These are phyloP conservation scores for Oreonectes daqikongensis DNA, from an alignment of 2,797 vertebrate species.

Conservation along the genomic window DNA sequence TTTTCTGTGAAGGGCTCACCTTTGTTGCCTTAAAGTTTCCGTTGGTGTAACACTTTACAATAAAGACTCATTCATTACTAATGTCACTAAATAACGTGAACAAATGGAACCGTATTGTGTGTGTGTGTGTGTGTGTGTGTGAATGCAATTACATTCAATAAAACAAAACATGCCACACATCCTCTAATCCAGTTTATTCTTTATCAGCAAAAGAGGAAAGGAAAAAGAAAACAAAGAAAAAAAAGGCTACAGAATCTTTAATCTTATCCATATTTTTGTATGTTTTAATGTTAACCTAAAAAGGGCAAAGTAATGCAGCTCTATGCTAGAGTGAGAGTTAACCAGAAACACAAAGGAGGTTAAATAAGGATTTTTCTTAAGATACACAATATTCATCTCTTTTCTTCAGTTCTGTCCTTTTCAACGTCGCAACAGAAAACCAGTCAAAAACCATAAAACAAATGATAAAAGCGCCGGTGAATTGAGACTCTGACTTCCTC, in stretches of 20 bases:
- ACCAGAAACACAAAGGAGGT: slow-evolving; percentile 71
- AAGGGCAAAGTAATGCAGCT: slow-evolving; percentile 66
- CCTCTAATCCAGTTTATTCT: slow-evolving; percentile 83
- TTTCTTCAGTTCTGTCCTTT: slow-evolving; percentile 58
- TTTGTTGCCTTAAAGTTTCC: not conserved
- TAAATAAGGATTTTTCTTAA: slow-evolving; percentile 76
- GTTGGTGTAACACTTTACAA: too few species aligned
- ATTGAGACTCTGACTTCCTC: slow-evolving; percentile 58
- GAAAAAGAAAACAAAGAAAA: slow-evolving; percentile 64
- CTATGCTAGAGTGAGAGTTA: slow-evolving; percentile 71
- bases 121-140: too few species aligned
- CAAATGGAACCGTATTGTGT: too few species aligned
- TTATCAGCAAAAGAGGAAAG: slow-evolving; percentile 73
- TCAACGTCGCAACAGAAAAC: slow-evolving; percentile 64
- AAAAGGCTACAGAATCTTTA: slow-evolving; percentile 69
- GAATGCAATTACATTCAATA: not conserved
- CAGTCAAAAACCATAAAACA: slow-evolving; percentile 58
- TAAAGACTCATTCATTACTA: too few species aligned
- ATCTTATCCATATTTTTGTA: slow-evolving; percentile 63
- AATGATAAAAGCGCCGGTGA: slow-evolving; percentile 61
- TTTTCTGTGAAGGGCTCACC: not conserved
- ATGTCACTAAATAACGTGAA: too few species aligned
- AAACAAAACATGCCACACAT: slow-evolving; percentile 54
- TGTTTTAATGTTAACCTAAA: slow-evolving; percentile 69
- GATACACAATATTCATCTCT: slow-evolving; percentile 72